phyloP scores from a whole-genome alignment of 1,140 invertebrate species.

The Brachionus rotundiformis region DNA sequence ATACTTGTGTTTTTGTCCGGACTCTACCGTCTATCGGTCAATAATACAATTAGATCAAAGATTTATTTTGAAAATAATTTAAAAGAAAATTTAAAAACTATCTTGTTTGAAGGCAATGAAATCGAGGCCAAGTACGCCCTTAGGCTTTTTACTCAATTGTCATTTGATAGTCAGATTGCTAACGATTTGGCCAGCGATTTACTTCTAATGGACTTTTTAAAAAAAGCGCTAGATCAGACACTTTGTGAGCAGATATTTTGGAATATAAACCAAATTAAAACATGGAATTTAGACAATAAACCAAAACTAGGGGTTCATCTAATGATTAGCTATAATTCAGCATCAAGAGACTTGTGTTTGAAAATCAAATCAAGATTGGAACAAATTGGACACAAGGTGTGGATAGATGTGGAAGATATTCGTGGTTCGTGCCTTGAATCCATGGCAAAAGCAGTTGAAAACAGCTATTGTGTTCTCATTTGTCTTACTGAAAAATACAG shows the following conservation, averaged over 20 bases:
- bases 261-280: constrained; percentile 22
- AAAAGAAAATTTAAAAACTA: neutral
- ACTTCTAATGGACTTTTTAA: neutral
- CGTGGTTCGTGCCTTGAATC: constrained; percentile 58
- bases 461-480: constrained; percentile 58
- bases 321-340: constrained; percentile 50
- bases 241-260: constrained; percentile 1
- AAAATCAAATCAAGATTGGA: constrained; percentile 27
- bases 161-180: neutral
- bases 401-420: constrained; percentile 56
- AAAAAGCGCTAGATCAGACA: neutral
- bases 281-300: neutral
- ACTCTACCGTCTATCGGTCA: constrained; percentile 32
- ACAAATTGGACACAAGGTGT: constrained; percentile 30
- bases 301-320: neutral
- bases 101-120: constrained; percentile 10
- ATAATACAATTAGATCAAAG: constrained; percentile 7
- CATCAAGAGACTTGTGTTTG: neutral
- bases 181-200: neutral
- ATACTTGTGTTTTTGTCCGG: neutral
- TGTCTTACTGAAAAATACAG: constrained; percentile 63
- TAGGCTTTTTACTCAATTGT: constrained; percentile 9
- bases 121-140: neutral
- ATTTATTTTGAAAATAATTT: constrained; percentile 37
- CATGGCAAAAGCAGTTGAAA: constrained; percentile 63